phyloP scores from a whole-genome alignment of 1,140 invertebrate species.

The Pogonomyrmex californicus region DNA sequence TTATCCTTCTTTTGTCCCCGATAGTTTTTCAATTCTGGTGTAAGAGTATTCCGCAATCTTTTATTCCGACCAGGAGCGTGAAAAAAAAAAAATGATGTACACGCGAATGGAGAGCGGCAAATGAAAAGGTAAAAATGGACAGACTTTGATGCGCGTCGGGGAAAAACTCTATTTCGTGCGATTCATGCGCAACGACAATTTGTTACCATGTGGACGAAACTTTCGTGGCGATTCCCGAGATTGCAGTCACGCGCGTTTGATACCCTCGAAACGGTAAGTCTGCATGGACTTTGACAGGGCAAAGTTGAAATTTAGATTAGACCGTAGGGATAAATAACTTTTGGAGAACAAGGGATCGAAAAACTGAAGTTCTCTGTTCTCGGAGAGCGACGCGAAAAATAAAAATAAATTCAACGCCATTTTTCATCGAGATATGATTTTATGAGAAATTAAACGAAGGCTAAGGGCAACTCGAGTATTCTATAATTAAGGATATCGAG shows the following conservation, averaged over 20 bases:
- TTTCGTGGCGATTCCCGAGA: constrained; percentile 18
- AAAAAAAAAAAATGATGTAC: constrained; percentile 32
- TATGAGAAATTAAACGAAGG: background rate
- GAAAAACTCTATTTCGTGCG: constrained; percentile 44
- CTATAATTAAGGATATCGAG: background rate
- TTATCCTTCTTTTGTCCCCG: background rate
- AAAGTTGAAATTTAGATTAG: constrained; percentile 52
- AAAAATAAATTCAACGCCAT: background rate
- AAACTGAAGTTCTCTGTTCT: background rate
- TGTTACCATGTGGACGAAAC: constrained; percentile 39
- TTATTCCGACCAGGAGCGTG: constrained; percentile 27
- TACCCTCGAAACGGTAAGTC: constrained; percentile 2
- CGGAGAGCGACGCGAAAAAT: background rate
- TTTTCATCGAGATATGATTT: background rate
- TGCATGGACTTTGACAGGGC: constrained; percentile 36
- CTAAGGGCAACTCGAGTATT: background rate
- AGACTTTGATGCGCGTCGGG: constrained; percentile 15
- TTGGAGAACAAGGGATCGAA: constrained; percentile 4
- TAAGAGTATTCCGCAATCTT: background rate
- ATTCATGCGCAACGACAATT: constrained; percentile 60
- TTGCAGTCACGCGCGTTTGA: constrained; percentile 49
- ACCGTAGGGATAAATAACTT: constrained; percentile 29
- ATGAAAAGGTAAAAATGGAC: constrained; percentile 38
- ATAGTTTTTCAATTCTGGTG: constrained; percentile 35
- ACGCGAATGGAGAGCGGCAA: constrained; percentile 25